Percentiles rank a stretch among this genome's conserved stretches.
Conservation (phyloP, 2,113 vertebrate species). For the Pionites leucogaster region DNA sequence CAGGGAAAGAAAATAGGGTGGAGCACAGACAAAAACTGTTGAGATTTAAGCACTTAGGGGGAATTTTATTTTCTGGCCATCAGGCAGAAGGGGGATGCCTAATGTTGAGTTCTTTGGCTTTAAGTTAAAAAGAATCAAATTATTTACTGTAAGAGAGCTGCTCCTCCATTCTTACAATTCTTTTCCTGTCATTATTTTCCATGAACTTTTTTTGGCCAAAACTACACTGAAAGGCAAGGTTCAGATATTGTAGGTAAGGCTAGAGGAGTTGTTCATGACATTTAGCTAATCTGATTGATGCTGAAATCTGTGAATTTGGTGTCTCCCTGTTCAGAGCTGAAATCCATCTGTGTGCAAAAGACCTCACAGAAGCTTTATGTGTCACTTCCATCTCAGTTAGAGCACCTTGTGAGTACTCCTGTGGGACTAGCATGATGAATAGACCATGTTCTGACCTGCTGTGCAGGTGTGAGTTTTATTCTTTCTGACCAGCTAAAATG, state of each 20-base stretch:
- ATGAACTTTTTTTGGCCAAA: background rate
- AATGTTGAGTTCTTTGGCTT: background rate
- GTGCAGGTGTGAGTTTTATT: background rate
- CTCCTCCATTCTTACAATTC: background rate
- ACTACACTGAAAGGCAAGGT: background rate
- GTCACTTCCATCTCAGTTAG: slow-evolving; percentile 2
- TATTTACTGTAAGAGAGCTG: background rate
- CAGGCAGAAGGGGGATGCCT: background rate
- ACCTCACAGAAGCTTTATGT: background rate
- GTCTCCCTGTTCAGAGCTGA: background rate
- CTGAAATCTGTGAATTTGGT: background rate
- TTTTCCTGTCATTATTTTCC: background rate
- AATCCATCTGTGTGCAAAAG: background rate
- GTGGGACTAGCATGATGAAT: slow-evolving; percentile 41
- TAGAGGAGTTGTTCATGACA: background rate
- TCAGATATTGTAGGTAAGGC: background rate
- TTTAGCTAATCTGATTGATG: background rate
- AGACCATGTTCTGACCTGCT: background rate
- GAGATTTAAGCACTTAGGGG: background rate
- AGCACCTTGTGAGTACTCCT: slow-evolving; percentile 3
- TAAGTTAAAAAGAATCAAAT: background rate
- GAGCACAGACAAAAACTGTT: background rate
- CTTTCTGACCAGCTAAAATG: background rate
- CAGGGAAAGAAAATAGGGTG: background rate
- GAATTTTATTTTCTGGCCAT: background rate